Evolutionary conservation across 2,888 invertebrate species (phyloP).

Genomic region (Sinelater perroti): DNA sequence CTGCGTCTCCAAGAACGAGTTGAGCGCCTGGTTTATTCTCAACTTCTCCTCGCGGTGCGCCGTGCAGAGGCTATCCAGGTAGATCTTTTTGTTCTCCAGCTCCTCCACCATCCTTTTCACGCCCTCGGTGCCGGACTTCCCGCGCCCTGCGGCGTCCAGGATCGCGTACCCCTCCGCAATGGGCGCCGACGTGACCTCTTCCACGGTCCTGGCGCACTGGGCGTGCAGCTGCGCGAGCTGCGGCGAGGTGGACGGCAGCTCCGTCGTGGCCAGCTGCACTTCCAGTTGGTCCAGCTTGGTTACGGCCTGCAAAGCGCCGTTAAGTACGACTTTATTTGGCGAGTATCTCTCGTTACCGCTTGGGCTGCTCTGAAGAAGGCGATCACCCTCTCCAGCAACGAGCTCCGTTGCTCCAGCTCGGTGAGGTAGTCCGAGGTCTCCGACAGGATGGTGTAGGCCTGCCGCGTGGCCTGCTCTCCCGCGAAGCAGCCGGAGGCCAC

Average conservation of each 20-base stretch:
- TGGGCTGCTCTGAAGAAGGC: conserved; percentile 76
- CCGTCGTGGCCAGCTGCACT: conserved; percentile 72
- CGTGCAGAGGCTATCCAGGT: conserved; percentile 70
- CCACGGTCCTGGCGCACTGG: conserved; percentile 71
- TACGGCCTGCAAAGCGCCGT: conserved; percentile 64
- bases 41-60: conserved; percentile 75
- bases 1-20: conserved; percentile 73
- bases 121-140: conserved; percentile 72
- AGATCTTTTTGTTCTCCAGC: conserved; percentile 77
- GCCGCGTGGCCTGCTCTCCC: conserved; percentile 72
- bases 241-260: conserved; percentile 70
- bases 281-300: conserved; percentile 79
- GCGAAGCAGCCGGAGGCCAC: conserved; percentile 75
- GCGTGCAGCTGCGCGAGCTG: conserved; percentile 74
- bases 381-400: conserved; percentile 72
- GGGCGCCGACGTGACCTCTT: conserved; percentile 72
- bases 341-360: conserved; percentile 62
- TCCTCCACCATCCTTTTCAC: conserved; percentile 73
- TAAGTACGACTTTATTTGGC: too few species aligned
- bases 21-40: conserved; percentile 73
- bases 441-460: conserved; percentile 73
- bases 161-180: conserved; percentile 68
- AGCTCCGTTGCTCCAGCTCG: conserved; percentile 74
- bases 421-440: conserved; percentile 75
- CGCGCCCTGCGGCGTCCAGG: conserved; percentile 72